Evolutionary conservation across 2,888 invertebrate species (phyloP), one percentile per base, ranked within the genome.

Genomic region (Prionchulus punctatus): DNA sequence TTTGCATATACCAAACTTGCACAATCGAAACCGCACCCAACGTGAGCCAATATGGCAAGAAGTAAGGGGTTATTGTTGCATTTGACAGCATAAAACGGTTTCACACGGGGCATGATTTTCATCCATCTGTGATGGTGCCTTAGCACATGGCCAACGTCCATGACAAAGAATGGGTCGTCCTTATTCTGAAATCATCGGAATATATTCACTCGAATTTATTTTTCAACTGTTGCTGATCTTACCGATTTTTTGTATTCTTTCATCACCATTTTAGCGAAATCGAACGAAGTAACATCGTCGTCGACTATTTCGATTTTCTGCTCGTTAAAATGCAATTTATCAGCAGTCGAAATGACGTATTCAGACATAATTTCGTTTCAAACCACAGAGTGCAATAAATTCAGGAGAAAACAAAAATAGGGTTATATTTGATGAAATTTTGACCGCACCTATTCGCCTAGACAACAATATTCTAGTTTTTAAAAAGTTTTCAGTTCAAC

Each of bases 1-100:
- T n/a, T n/a, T n/a, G 36, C 36, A 18, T 18, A 12, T 36, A 72
- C 73, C 77, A 89, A 90, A 61, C 92, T 92, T 54, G 96, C 96
- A 77, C 96, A 98, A 77, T 98, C 96, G 75, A 98, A 98, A 61
- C 86, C 85, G 45, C 83, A 79, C 51, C 94, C 96, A 63, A 68
- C 60, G 28, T 85, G 81, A 26, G 88, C 88, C 65, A 98, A 78
- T 3, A 86, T 81, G 72, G 84, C 81, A 63, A 98, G 75, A 58
- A 98, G 80, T 61, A 82, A 76, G 56, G 81, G 78, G 71, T 85
- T 85, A 68, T 91, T 88, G 75, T 98, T 96, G 77, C 96, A 98
- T 74, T 98, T 98, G 61, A 98, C 91, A 65, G 96, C 91, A 57
- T 67, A 68, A 61, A 60, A 68, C 4, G 64, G 68, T 60, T 54